A percentile compares a stretch with the other conserved stretches of the same genome.
Evolutionary conservation across 53 echinoderm and acorn worm species (phyloP).

Genomic region (Zoroaster sp.): DNA sequence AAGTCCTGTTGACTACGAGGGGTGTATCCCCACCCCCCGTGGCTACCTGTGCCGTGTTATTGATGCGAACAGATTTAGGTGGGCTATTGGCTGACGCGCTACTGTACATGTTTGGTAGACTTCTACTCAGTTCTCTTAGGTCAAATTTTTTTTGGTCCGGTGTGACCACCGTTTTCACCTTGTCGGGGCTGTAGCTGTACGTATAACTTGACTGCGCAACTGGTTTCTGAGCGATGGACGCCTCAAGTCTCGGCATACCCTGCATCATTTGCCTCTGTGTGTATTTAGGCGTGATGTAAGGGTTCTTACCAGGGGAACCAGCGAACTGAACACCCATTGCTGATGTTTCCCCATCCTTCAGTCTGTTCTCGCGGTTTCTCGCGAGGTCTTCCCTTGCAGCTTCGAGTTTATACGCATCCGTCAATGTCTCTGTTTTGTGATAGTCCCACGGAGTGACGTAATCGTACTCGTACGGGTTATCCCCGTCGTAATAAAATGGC

Average conservation of each 20-base stretch:
- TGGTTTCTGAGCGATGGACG: conserved; percentile 74
- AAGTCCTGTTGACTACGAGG: conserved; percentile 21
- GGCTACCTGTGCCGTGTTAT: conserved; percentile 69
- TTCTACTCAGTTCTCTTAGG: conserved; percentile 64
- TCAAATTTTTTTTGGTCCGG: conserved; percentile 61
- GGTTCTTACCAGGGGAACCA: conserved; percentile 85
- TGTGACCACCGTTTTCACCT: conserved; percentile 75
- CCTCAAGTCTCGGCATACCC: conserved; percentile 60
- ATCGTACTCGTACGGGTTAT: conserved; percentile 96
- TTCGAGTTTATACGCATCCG: conserved; percentile 70
- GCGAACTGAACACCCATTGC: conserved; percentile 70
- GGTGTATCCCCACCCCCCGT: conserved; percentile 67
- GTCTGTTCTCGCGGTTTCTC: neutral
- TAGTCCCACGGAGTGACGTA: conserved; percentile 93
- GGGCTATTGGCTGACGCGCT: neutral
- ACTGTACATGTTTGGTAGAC: conserved; percentile 77
- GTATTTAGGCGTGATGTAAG: conserved; percentile 82
- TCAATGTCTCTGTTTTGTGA: conserved; percentile 84
- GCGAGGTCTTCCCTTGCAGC: conserved; percentile 61
- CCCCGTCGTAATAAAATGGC: conserved; percentile 94
- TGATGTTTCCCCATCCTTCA: conserved; percentile 36
- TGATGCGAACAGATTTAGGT: conserved; percentile 62
- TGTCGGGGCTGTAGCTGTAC: conserved; percentile 87
- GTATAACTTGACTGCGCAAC: conserved; percentile 87
- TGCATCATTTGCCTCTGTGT: conserved; percentile 65